Conservation (phyloP, 2,113 vertebrate genomes). For the Cynocephalus volans region DNA sequence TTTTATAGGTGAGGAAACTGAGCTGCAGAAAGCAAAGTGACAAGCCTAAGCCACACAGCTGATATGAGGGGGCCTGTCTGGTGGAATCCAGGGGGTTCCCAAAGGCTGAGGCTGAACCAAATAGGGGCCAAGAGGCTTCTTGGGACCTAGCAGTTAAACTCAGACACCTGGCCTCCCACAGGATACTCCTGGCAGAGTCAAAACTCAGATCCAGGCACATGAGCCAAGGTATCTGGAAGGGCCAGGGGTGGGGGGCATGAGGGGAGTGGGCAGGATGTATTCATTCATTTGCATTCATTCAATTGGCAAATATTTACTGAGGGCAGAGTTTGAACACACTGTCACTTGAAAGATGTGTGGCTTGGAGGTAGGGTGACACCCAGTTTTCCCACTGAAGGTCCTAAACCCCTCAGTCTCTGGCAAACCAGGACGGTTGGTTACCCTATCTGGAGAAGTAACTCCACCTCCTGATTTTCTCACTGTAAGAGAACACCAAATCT, state of each 20-base stretch:
- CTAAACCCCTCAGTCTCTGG: not conserved
- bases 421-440: not conserved
- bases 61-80: not conserved
- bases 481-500: not conserved
- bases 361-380: not conserved
- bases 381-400: not conserved
- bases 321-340: not conserved
- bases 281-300: not conserved
- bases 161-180: not conserved
- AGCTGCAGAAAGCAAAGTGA: not conserved
- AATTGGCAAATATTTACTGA: not conserved
- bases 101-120: not conserved
- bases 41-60: not conserved
- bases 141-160: not conserved
- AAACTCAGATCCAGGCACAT: not conserved
- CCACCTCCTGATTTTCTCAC: not conserved
- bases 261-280: not conserved
- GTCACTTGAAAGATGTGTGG: not conserved
- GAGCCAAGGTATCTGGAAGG: not conserved
- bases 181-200: not conserved
- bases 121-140: not conserved
- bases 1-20: not conserved
- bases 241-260: fast-evolving
- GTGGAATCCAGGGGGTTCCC: not conserved
- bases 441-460: not conserved